Evolutionary conservation across 2,797 vertebrate genomes (phyloP).

Genomic region (Phyllotis vaccarum): DNA sequence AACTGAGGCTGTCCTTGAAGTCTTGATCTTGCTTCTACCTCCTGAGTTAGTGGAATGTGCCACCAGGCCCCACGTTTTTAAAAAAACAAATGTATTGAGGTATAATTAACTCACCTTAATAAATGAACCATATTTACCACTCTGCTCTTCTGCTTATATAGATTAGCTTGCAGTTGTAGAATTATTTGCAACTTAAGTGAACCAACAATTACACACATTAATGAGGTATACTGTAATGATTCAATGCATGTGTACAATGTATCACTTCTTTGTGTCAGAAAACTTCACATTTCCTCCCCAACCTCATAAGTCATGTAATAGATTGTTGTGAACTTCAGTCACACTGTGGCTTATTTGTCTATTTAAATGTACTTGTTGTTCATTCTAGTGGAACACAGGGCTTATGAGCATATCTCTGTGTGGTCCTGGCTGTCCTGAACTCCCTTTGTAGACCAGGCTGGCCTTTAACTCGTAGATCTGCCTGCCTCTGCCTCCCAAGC

Average conservation of each 20-base stretch:
- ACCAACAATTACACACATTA: neutral
- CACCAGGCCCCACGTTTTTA: neutral
- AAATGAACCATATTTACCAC: neutral
- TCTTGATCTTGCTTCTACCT: neutral
- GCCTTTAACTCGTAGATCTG: neutral
- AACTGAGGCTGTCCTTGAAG: neutral
- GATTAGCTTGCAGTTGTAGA: neutral
- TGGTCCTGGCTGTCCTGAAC: neutral
- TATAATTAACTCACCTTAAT: neutral
- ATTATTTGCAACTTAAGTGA: neutral
- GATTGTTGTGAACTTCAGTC: neutral
- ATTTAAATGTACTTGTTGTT: neutral
- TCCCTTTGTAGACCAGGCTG: neutral
- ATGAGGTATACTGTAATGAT: neutral
- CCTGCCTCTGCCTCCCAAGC: neutral
- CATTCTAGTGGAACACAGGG: too few species aligned
- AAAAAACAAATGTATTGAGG: neutral
- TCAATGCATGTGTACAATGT: neutral
- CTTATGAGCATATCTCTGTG: neutral
- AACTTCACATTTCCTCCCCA: neutral
- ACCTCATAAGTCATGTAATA: neutral
- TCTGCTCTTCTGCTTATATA: neutral
- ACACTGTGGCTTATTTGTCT: neutral
- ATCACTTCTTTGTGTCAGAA: neutral
- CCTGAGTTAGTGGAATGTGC: neutral